Evolutionary conservation across 2,888 invertebrate genomes (phyloP).

Genomic region (Latrodectus elegans): DNA sequence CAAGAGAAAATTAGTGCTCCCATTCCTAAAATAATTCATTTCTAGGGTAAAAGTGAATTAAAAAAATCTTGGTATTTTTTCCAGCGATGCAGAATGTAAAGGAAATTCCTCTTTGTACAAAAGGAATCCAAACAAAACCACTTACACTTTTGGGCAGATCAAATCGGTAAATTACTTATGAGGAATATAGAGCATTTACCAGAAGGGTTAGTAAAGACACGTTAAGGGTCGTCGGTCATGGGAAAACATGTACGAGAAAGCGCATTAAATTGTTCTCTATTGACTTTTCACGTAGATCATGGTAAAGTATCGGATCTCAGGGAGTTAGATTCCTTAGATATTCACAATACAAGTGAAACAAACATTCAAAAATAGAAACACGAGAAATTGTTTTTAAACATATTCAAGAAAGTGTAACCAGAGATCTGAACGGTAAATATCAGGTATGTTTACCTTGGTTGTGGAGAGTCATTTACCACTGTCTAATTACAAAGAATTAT

Average conservation of each 20-base stretch:
- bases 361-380: background rate
- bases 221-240: too few species aligned
- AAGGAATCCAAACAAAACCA: background rate
- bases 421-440: background rate
- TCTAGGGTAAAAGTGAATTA: too few species aligned
- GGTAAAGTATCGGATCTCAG: background rate
- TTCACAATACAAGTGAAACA: background rate
- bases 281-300: background rate
- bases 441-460: background rate
- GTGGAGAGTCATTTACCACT: background rate
- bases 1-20: too few species aligned
- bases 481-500: background rate
- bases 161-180: too few species aligned
- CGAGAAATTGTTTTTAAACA: background rate
- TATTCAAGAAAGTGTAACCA: background rate
- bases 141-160: too few species aligned
- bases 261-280: background rate
- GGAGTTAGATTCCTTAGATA: constrained; percentile 1
- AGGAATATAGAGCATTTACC: too few species aligned
- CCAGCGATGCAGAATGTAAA: too few species aligned
- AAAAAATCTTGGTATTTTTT: too few species aligned
- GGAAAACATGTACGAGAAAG: background rate
- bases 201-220: too few species aligned
- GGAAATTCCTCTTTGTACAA: background rate
- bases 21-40: too few species aligned